Conservation (phyloP, 2,113 vertebrate species). For the Ascaphus truei region DNA sequence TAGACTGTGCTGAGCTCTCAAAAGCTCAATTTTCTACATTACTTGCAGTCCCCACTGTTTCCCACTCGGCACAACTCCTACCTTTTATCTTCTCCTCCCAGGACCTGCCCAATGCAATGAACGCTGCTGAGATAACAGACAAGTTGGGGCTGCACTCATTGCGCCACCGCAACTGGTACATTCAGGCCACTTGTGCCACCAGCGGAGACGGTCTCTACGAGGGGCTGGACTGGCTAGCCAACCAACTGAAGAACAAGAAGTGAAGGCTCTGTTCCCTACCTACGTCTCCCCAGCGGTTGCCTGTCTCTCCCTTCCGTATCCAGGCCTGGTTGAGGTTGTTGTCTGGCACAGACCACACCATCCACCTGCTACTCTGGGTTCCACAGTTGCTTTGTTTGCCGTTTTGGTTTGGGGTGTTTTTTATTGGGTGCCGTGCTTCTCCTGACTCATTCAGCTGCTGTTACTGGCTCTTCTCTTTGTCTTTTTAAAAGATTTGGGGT, state of each 20-base stretch:
- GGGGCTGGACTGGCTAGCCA: slow-evolving; percentile 96
- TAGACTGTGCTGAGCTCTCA: too few relatives aligned
- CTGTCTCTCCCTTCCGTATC: slow-evolving; percentile 29
- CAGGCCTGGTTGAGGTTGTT: slow-evolving; percentile 29
- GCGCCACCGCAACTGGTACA: slow-evolving; percentile 95
- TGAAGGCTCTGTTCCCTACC: slow-evolving; percentile 57
- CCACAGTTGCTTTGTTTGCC: slow-evolving; percentile 19
- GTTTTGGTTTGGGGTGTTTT: slow-evolving; percentile 34
- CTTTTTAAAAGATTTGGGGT: slow-evolving; percentile 21
- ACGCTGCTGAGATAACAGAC: slow-evolving; percentile 93
- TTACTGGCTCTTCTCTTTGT: slow-evolving; percentile 20
- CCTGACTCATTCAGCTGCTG: slow-evolving; percentile 28
- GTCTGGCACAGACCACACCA: slow-evolving; percentile 6
- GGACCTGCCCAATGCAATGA: slow-evolving; percentile 96
- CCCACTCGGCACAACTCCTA: too few relatives aligned
- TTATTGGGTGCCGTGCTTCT: slow-evolving; percentile 28
- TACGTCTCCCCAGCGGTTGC: slow-evolving; percentile 30
- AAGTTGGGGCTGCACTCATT: slow-evolving; percentile 93
- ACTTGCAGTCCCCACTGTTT: too few relatives aligned
- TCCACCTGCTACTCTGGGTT: slow-evolving; percentile 30
- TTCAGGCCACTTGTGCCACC: slow-evolving; percentile 96
- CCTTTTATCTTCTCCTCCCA: slow-evolving; percentile 50
- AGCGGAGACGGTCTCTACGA: slow-evolving; percentile 91
- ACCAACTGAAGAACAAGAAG: slow-evolving; percentile 98
- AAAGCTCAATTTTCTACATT: too few relatives aligned